phyloP scores from a whole-genome alignment of 2,113 vertebrate species.

The Falco punctatus region DNA sequence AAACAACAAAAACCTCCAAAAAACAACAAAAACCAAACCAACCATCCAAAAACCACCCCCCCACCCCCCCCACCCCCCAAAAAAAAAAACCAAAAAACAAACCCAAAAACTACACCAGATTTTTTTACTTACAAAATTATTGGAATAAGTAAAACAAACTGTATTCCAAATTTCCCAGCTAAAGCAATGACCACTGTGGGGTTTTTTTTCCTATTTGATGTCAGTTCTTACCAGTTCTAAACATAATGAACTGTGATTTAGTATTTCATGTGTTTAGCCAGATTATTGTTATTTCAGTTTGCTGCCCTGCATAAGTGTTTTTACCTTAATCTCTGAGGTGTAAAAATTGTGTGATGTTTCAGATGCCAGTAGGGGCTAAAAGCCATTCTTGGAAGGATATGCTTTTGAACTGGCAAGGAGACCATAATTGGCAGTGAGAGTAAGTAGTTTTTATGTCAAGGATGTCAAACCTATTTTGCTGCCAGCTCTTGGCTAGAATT shows the following conservation, averaged over 20 bases:
- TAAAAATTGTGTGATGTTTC: not conserved
- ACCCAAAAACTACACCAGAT: too few species aligned
- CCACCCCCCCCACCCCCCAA: too few species aligned
- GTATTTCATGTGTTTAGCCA: not conserved
- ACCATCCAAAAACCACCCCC: too few species aligned
- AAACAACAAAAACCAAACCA: too few species aligned
- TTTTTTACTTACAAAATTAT: not conserved
- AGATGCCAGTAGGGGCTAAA: not conserved
- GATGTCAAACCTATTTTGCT: slow-evolving; percentile 48
- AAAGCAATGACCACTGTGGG: not conserved
- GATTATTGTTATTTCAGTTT: slow-evolving; percentile 4
- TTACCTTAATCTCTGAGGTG: not conserved
- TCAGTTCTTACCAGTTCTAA: not conserved
- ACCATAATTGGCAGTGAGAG: slow-evolving; percentile 27
- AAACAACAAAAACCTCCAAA: not conserved
- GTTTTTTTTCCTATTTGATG: not conserved
- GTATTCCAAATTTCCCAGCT: not conserved
- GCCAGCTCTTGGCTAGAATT: slow-evolving; percentile 56
- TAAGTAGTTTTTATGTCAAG: slow-evolving; percentile 63
- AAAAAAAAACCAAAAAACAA: too few species aligned
- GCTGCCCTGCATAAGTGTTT: slow-evolving; percentile 1
- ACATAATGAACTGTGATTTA: not conserved
- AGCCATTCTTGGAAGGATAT: slow-evolving; percentile 29
- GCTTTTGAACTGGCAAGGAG: slow-evolving; percentile 46
- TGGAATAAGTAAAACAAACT: not conserved